Evolutionary conservation across 2,113 vertebrate species (phyloP).

Genomic region (Heptranchias perlo): DNA sequence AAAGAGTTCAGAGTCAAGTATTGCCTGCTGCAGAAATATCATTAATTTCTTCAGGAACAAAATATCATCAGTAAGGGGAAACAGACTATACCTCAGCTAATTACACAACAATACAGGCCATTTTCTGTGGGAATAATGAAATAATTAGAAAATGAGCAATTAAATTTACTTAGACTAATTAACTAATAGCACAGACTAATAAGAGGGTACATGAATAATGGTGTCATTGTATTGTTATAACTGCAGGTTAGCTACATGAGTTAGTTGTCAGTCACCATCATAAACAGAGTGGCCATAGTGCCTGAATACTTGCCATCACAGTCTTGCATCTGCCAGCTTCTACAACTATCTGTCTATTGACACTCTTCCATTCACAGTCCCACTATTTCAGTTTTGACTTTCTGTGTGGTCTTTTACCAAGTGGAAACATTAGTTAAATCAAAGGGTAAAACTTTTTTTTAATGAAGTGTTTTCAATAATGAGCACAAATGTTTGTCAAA

Average conservation of each 20-base stretch:
- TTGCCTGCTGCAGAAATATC: neutral
- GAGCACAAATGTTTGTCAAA: neutral
- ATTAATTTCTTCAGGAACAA: neutral
- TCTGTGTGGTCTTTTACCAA: neutral
- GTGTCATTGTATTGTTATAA: neutral
- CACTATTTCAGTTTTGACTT: neutral
- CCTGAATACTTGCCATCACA: neutral
- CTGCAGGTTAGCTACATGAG: neutral
- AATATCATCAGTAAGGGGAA: neutral
- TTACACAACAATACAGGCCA: neutral
- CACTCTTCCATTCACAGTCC: neutral
- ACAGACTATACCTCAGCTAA: neutral
- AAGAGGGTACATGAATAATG: neutral
- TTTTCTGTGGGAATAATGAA: constrained; percentile 6
- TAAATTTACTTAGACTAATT: neutral
- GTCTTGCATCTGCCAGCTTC: neutral
- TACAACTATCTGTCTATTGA: neutral
- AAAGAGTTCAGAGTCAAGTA: neutral
- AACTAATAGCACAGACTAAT: neutral
- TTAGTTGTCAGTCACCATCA: neutral
- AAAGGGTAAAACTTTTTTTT: neutral
- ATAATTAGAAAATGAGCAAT: constrained; percentile 22
- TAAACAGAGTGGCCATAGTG: neutral
- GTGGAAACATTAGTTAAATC: neutral
- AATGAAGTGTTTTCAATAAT: neutral